phyloP scores from a whole-genome alignment of 2,797 vertebrate genomes.

The Scomberomorus guttatus region DNA sequence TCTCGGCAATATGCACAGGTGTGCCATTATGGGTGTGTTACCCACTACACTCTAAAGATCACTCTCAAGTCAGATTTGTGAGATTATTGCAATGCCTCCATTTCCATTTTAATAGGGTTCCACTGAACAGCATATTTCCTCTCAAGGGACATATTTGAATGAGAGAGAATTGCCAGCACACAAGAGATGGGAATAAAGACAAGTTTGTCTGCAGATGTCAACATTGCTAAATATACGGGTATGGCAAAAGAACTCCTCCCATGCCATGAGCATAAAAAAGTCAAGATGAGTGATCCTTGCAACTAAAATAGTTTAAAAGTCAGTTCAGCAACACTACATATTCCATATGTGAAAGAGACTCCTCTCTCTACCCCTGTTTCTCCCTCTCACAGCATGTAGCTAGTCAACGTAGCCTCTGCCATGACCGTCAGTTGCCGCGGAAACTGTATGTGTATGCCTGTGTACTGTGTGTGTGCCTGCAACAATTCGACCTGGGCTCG shows the following conservation, averaged over 20 bases:
- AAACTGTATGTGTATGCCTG: constrained; percentile 33
- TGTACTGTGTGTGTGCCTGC: constrained; percentile 1
- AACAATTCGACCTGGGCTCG: constrained; percentile 1
- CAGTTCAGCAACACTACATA: constrained; percentile 2
- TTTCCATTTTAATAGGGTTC: constrained; percentile 22
- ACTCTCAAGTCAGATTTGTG: constrained; percentile 3
- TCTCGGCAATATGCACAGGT: constrained; percentile 29
- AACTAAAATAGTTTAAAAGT: background rate
- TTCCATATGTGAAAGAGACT: constrained; percentile 1
- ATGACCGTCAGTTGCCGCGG: constrained; percentile 51
- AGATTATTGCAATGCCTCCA: background rate
- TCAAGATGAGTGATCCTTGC: background rate
- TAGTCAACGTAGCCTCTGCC: constrained; percentile 27
- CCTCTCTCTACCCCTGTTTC: background rate
- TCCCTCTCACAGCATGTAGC: constrained; percentile 40
- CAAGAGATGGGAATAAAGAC: too few relatives aligned
- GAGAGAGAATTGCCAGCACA: background rate
- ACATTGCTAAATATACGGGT: background rate
- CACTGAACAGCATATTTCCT: constrained; percentile 18
- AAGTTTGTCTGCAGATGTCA: background rate
- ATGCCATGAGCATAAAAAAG: background rate
- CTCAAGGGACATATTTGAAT: background rate
- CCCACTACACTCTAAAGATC: constrained; percentile 4
- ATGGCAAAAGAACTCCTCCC: background rate
- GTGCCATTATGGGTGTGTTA: constrained; percentile 17